phyloP scores from a whole-genome alignment of 2,888 invertebrate genomes.

The Phyllotreta cruciferae region DNA sequence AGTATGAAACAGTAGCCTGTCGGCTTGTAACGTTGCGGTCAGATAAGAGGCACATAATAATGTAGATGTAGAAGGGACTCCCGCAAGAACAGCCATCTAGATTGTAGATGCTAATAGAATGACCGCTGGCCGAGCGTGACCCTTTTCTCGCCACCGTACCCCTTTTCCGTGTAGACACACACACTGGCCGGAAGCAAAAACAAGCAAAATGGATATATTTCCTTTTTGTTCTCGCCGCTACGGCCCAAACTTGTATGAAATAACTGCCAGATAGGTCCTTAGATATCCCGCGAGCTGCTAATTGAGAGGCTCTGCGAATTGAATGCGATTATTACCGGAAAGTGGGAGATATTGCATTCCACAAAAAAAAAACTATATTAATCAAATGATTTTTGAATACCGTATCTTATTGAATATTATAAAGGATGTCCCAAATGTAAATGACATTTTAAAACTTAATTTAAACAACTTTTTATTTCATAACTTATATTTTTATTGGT shows the following conservation, averaged over 20 bases:
- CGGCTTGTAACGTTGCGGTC: conserved; percentile 46
- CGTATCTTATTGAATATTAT: too few species aligned
- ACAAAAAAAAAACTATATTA: too few species aligned
- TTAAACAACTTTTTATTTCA: too few species aligned
- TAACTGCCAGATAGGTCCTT: conserved; percentile 53
- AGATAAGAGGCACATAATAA: conserved; percentile 54
- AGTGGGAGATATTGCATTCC: conserved; percentile 17
- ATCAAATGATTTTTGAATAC: too few species aligned
- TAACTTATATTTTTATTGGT: too few species aligned
- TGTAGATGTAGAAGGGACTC: conserved; percentile 55
- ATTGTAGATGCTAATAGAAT: conserved; percentile 63
- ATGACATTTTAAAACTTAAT: too few species aligned
- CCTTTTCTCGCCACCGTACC: conserved; percentile 38
- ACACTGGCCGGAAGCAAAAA: conserved; percentile 57
- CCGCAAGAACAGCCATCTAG: conserved; percentile 61
- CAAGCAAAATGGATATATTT: conserved; percentile 61
- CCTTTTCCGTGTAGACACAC: conserved; percentile 45
- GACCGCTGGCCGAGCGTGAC: conserved; percentile 57
- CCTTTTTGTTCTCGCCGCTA: conserved; percentile 56
- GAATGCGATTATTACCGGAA: conserved; percentile 54
- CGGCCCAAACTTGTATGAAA: conserved; percentile 52
- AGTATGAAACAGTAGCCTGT: conserved; percentile 43
- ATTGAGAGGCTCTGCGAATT: conserved; percentile 56
- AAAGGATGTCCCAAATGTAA: too few species aligned
- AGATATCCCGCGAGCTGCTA: conserved; percentile 51